Evolutionary conservation across 30 jellyfish, hydroid and myxozoan species (phyloP).

Genomic region (Aurelia sp.): DNA sequence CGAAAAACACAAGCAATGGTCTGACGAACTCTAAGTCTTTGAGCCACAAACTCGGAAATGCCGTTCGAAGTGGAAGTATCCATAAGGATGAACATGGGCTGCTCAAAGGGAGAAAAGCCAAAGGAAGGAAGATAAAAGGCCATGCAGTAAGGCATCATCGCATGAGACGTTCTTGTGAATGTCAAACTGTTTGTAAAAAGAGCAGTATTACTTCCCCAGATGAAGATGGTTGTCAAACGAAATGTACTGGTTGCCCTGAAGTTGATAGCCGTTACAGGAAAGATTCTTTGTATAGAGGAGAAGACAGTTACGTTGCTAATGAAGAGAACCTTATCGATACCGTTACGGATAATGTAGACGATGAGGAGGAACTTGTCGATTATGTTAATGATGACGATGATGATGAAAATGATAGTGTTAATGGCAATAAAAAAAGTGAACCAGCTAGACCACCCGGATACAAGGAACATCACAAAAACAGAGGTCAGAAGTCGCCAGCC

Average conservation of each 20-base stretch:
- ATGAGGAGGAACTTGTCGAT: constrained; percentile 65
- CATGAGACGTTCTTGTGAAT: constrained; percentile 63
- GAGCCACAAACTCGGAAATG: not conserved
- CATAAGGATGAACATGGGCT: not conserved
- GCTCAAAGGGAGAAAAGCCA: not conserved
- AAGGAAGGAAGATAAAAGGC: not conserved
- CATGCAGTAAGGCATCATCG: not conserved
- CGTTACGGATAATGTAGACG: constrained; percentile 24
- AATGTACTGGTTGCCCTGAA: constrained; percentile 64
- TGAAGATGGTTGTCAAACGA: constrained; percentile 42
- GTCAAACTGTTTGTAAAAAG: constrained; percentile 77
- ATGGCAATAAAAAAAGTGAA: constrained; percentile 52
- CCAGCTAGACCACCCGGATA: constrained; percentile 3
- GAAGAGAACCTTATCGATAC: constrained; percentile 32
- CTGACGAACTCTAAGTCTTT: not conserved
- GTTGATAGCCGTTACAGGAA: constrained; percentile 19
- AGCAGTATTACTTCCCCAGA: constrained; percentile 48
- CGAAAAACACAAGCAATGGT: not conserved
- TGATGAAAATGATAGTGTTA: constrained; percentile 2
- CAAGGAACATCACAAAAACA: not conserved
- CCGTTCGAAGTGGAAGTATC: not conserved
- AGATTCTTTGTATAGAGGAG: not conserved
- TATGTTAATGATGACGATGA: constrained; percentile 44
- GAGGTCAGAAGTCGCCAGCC: not conserved
- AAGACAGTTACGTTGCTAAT: not conserved